Evolutionary conservation across 2,797 vertebrate species (phyloP).

Genomic region (Gallirallus australis): DNA sequence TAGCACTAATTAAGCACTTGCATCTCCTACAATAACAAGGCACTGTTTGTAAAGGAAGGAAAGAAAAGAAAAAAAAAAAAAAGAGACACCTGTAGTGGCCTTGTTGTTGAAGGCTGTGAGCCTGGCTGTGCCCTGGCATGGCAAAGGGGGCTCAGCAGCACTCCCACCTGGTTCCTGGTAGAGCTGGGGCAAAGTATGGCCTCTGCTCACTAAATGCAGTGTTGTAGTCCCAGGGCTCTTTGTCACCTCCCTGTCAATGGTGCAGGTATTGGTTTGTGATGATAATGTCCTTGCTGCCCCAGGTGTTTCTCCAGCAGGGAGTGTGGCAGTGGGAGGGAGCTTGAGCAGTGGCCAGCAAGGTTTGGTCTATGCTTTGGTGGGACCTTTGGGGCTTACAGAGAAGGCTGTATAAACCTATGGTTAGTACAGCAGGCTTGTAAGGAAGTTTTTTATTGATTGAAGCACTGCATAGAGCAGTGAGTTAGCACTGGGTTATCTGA

Average conservation of each 20-base stretch:
- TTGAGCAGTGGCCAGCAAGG: fast-evolving
- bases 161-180: fast-evolving
- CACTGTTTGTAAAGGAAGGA: background rate
- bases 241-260: background rate
- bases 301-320: fast-evolving
- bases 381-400: background rate
- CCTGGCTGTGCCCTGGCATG: background rate
- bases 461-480: background rate
- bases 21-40: conserved; percentile 1
- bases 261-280: background rate
- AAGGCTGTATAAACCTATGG: fast-evolving
- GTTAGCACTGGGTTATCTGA: background rate
- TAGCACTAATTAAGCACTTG: background rate
- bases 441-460: background rate
- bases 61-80: too few species aligned
- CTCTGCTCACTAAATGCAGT: background rate
- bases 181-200: fast-evolving
- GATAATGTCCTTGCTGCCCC: fast-evolving
- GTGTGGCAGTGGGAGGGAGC: background rate
- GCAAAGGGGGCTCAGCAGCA: fast-evolving
- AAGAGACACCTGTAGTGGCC: background rate
- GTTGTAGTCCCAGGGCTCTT: background rate
- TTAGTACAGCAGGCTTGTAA: background rate
- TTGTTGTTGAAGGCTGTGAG: background rate
- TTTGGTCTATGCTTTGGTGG: background rate